Conservation (phyloP, 1,140 invertebrate genomes). For the Drosophila murphyi region DNA sequence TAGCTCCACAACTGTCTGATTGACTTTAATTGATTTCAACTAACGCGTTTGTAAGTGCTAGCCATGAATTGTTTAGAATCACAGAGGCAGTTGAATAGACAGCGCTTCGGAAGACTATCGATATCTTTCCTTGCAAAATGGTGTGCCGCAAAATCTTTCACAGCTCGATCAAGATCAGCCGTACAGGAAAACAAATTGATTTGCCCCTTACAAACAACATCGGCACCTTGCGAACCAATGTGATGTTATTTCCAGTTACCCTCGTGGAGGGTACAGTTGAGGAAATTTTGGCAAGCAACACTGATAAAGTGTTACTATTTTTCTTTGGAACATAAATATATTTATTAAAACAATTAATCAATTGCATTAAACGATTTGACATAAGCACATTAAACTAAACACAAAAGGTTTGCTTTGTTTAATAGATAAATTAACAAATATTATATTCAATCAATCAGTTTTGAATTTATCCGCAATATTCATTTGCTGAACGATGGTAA, state of each 20-base stretch:
- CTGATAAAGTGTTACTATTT: too few relatives aligned
- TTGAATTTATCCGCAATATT: conserved; percentile 47
- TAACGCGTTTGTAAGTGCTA: conserved; percentile 22
- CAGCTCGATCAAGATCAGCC: conserved; percentile 40
- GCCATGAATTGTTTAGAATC: conserved; percentile 70
- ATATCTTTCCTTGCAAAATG: conserved; percentile 22
- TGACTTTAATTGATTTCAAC: conserved; percentile 52
- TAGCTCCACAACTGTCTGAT: neutral
- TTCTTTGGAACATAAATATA: too few relatives aligned
- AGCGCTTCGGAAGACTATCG: neutral
- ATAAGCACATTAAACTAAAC: too few relatives aligned
- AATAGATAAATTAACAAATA: neutral
- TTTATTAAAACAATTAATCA: too few relatives aligned
- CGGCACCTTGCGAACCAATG: too few relatives aligned
- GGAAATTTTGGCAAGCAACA: too few relatives aligned
- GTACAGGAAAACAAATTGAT: neutral
- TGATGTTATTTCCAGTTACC: too few relatives aligned
- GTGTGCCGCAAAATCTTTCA: conserved; percentile 50
- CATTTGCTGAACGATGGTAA: conserved; percentile 58
- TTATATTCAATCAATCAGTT: neutral
- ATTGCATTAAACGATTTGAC: too few relatives aligned
- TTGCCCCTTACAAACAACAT: too few relatives aligned
- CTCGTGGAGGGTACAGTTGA: too few relatives aligned
- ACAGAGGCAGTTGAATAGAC: conserved; percentile 6
- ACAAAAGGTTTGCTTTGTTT: too few relatives aligned